Evolutionary conservation across 2,113 vertebrate genomes (phyloP), one percentile per base, ranked within the genome.

Genomic region (Prolemur simus): DNA sequence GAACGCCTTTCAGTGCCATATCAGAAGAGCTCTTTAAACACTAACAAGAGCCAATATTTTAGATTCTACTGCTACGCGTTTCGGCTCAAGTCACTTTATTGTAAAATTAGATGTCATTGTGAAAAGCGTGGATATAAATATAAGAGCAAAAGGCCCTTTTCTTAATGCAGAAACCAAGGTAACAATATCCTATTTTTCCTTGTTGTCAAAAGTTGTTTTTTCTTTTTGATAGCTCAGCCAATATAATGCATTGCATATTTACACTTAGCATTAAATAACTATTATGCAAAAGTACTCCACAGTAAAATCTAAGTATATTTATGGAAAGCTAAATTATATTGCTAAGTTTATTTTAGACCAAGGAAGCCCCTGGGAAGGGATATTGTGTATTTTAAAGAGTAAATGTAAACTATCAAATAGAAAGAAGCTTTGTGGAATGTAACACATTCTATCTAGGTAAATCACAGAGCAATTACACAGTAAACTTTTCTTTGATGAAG

Each of bases 401-500:
- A 98, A 98, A 98, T 97, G 98, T 98, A 98, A 98, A 98, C 98
- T 98, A 97, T 97, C 98, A 97, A 96, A 82, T 83, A 96, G 97
- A 94, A 96, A 98, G 97, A 97, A 96, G 32, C 89, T 98, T 98
- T 87, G 92, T 97, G 94, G 97, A 97, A 94, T 93, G 96, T 96
- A 97, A 82, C 96, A 94, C 98, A 96, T 97, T 96, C 97, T 98
- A 98, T 98, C 98, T 97, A 98, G 98, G 98, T 98, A 98, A 98
- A 98, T 98, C 98, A 98, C 94, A 98, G 98, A 98, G 98, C 98
- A 99, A 99, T 99, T 98, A 98, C 98, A 95, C 96, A 97, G 98
- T 97, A 98, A 99, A 99, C 98, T 98, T 99, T 98, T 96, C 98
- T 98, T 98, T 98, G 98, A 98, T 98, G 98, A 99, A 98, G 98